These are phyloP conservation scores for Myotis vivesi DNA, from an alignment of 2,797 vertebrate species.

Conservation along the genomic window DNA sequence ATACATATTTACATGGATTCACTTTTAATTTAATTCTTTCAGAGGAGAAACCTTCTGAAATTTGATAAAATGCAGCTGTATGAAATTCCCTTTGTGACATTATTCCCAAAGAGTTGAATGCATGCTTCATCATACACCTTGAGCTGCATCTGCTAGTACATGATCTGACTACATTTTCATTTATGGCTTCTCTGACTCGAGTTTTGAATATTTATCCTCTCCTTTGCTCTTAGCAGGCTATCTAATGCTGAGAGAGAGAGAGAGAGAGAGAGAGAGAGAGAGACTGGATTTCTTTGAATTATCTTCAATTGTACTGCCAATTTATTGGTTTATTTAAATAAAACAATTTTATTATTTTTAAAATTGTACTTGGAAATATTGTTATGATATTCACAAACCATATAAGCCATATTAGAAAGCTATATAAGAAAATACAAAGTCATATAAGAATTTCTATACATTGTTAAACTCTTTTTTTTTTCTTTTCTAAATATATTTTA, in stretches of 20 bases:
- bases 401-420: background rate
- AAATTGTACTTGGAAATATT: constrained; percentile 23
- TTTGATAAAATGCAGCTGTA: background rate
- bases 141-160: background rate
- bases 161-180: background rate
- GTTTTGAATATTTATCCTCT: background rate
- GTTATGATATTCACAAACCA: background rate
- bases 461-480: background rate
- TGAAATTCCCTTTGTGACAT: background rate
- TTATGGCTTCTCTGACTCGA: background rate
- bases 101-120: background rate
- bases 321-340: constrained; percentile 51
- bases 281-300: background rate
- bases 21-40: constrained; percentile 17
- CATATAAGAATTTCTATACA: background rate
- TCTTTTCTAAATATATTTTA: too few relatives aligned
- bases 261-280: too few relatives aligned
- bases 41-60: background rate
- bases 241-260: background rate
- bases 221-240: background rate
- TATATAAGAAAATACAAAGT: background rate
- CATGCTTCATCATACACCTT: background rate
- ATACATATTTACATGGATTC: background rate
- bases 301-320: background rate
- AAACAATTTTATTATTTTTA: constrained; percentile 40